These are phyloP conservation scores for Pogonus chalceus DNA, from an alignment of 1,140 invertebrate genomes.

Conservation along the genomic window DNA sequence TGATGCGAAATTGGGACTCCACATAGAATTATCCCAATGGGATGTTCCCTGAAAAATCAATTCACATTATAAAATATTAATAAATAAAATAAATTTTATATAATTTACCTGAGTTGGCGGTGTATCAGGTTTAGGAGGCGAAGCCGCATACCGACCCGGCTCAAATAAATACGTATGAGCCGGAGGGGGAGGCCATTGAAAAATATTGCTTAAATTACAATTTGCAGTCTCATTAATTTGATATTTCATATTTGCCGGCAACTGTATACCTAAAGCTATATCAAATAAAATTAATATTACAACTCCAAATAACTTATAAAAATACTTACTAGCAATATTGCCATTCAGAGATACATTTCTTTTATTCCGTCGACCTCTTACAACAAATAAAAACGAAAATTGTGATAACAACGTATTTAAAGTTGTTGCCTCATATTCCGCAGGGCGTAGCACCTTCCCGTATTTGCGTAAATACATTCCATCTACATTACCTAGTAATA, in stretches of 20 bases:
- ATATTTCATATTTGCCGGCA: conserved; percentile 7
- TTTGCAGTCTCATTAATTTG: background rate
- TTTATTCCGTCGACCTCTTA: conserved; percentile 21
- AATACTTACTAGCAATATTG: conserved; percentile 23
- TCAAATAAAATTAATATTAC: background rate
- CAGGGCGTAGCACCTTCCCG: conserved; percentile 21
- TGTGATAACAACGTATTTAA: conserved; percentile 23
- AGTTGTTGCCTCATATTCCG: conserved; percentile 21
- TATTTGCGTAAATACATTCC: conserved; percentile 21
- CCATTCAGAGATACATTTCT: conserved; percentile 25
- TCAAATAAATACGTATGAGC: conserved; percentile 1
- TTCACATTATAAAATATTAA: background rate
- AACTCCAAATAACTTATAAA: background rate
- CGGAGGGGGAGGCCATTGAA: conserved; percentile 19
- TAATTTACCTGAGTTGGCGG: conserved; percentile 32
- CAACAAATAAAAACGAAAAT: conserved; percentile 26
- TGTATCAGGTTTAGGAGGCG: conserved; percentile 37
- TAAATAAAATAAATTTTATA: background rate
- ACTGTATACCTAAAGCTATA: conserved; percentile 10
- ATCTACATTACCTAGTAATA: conserved; percentile 23
- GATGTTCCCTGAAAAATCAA: background rate
- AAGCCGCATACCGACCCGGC: conserved; percentile 13
- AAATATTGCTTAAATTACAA: background rate
- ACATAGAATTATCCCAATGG: background rate
- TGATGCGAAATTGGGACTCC: background rate